These are phyloP conservation scores for Malurus elegans DNA, from an alignment of 2,113 vertebrate genomes.

Conservation along the genomic window DNA sequence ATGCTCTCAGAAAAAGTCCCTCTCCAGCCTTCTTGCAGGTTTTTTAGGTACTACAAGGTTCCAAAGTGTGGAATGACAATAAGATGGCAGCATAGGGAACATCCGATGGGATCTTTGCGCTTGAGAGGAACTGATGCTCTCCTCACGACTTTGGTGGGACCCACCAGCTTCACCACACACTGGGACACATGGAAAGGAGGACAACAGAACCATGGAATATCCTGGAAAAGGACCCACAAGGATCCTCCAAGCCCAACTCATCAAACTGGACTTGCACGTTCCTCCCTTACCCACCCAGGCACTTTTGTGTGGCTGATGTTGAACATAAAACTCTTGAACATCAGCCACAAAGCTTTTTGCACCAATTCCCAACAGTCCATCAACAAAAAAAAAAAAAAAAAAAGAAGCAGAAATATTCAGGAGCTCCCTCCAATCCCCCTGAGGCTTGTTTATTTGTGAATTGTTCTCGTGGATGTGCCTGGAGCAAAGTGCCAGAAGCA, in stretches of 20 bases:
- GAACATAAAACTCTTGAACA: neutral
- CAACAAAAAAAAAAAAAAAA: neutral
- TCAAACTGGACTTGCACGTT: neutral
- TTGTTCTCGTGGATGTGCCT: neutral
- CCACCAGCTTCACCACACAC: neutral
- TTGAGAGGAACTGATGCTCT: neutral
- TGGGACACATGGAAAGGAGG: neutral
- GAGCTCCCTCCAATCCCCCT: neutral
- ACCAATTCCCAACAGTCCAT: neutral
- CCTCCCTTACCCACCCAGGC: neutral
- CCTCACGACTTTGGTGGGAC: neutral
- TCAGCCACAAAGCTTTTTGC: neutral
- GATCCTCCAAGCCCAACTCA: neutral
- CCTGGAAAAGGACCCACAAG: neutral
- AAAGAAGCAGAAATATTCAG: neutral
- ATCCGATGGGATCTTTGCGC: neutral
- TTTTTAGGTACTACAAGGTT: neutral
- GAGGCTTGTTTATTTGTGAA: neutral
- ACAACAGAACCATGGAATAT: neutral
- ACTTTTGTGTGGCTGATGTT: rapidly evolving
- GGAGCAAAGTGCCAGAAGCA: neutral
- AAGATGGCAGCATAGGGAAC: rapidly evolving
- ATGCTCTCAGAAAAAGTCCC: neutral
- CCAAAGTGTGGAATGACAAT: neutral
- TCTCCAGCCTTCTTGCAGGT: neutral